These are phyloP conservation scores for Huso huso DNA, from an alignment of 2,797 vertebrate genomes.

Conservation along the genomic window DNA sequence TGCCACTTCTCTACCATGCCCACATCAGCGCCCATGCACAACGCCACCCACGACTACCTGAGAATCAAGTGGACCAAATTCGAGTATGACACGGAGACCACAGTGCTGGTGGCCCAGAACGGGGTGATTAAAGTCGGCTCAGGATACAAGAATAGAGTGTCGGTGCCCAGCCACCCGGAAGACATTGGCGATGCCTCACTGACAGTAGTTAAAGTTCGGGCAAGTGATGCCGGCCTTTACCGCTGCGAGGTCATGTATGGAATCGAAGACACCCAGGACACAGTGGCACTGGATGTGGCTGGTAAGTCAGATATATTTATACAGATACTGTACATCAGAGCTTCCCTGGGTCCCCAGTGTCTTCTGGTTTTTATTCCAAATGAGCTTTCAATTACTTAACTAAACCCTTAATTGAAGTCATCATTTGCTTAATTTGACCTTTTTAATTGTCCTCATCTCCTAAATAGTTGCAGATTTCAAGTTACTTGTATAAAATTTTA, in stretches of 20 bases:
- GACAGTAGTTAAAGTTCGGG: constrained; percentile 78
- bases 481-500: not conserved
- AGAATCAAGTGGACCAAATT: constrained; percentile 96
- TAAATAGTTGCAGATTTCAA: not conserved
- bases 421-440: not conserved
- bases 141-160: constrained; percentile 78
- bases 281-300: constrained; percentile 70
- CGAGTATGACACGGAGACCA: constrained; percentile 69
- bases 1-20: constrained; percentile 83
- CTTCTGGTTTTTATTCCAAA: too few relatives aligned
- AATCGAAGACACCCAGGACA: constrained; percentile 83
- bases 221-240: constrained; percentile 88
- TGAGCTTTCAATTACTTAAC: not conserved
- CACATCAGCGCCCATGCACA: constrained; percentile 63
- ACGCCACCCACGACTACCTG: constrained; percentile 64
- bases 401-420: not conserved
- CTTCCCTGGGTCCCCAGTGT: too few relatives aligned
- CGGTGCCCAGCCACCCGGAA: constrained; percentile 79
- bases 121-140: constrained; percentile 84
- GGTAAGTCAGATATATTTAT: constrained; percentile 58
- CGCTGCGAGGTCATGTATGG: constrained; percentile 91
- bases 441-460: not conserved
- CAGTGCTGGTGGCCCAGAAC: constrained; percentile 83
- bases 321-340: too few relatives aligned
- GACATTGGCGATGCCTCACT: constrained; percentile 80